phyloP scores from a whole-genome alignment of 2,797 vertebrate genomes.

The Semaprochilodus insignis region DNA sequence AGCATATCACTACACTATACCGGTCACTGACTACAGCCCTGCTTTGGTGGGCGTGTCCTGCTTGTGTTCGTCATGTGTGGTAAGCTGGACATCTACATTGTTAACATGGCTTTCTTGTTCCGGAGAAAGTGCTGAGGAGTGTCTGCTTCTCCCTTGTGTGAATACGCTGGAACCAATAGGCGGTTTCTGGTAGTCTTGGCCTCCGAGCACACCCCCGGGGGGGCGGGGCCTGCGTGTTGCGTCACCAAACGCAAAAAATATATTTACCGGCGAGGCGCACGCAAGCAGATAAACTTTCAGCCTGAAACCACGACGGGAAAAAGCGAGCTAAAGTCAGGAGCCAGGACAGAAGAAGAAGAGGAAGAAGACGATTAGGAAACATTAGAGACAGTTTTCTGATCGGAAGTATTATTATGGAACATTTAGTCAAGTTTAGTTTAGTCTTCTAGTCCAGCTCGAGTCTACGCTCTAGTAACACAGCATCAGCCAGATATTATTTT shows the following conservation, averaged over 20 bases:
- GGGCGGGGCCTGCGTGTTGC: conserved; percentile 17
- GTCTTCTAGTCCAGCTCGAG: neutral
- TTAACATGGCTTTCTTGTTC: neutral
- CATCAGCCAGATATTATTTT: neutral
- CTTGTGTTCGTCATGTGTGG: neutral
- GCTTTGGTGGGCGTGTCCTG: neutral
- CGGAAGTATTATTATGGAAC: neutral
- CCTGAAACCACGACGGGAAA: too few relatives aligned
- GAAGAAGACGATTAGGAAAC: neutral
- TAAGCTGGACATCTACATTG: neutral
- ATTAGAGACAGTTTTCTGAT: neutral
- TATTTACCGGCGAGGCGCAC: conserved; percentile 20
- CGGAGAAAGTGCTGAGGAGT: neutral
- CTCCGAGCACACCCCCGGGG: conserved; percentile 42
- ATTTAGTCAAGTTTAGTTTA: neutral
- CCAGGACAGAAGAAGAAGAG: neutral
- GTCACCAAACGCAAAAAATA: conserved; percentile 50
- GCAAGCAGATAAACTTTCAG: neutral
- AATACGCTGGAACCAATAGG: neutral
- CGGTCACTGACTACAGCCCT: neutral
- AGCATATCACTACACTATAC: neutral
- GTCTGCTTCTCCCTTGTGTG: neutral
- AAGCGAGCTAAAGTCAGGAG: too few relatives aligned
- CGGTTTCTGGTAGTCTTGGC: neutral
- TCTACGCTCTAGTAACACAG: neutral